Percentiles rank a stretch among this genome's conserved stretches.
Evolutionary conservation across 2,888 invertebrate species (phyloP).

Genomic region (Folsomia candida): DNA sequence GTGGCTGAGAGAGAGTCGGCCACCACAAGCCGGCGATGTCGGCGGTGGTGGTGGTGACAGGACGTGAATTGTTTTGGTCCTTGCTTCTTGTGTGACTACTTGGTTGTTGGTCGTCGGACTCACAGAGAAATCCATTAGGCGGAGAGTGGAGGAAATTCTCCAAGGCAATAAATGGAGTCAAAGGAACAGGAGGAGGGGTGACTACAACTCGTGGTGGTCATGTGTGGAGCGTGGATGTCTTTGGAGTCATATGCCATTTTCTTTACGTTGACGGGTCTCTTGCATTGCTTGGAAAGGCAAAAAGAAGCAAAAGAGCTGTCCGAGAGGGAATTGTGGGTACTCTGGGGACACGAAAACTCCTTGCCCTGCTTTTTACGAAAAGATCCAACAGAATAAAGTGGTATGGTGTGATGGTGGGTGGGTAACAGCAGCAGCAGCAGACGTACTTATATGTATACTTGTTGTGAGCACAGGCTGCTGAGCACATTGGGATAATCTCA

Average conservation of each 20-base stretch:
- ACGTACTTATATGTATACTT: too few species aligned
- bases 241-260: not conserved
- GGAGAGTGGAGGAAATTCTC: constrained; percentile 37
- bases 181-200: not conserved
- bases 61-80: not conserved
- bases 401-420: constrained; percentile 37
- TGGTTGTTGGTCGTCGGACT: constrained; percentile 15
- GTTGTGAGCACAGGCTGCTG: constrained; percentile 1
- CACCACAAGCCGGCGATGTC: too few species aligned
- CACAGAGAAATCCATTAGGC: constrained; percentile 43
- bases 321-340: constrained; percentile 27
- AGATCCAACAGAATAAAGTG: constrained; percentile 41
- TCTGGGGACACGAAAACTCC: constrained; percentile 33
- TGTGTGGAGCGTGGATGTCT: not conserved
- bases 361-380: constrained; percentile 40
- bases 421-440: constrained; percentile 4
- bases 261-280: not conserved
- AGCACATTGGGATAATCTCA: constrained; percentile 42
- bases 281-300: not conserved
- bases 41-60: not conserved
- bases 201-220: not conserved
- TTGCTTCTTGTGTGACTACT: not conserved
- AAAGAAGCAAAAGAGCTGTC: not conserved
- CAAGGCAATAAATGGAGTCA: constrained; percentile 35
- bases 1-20: too few species aligned